Evolutionary conservation across 2,888 invertebrate species (phyloP).

Genomic region (Zele albiditarsus): DNA sequence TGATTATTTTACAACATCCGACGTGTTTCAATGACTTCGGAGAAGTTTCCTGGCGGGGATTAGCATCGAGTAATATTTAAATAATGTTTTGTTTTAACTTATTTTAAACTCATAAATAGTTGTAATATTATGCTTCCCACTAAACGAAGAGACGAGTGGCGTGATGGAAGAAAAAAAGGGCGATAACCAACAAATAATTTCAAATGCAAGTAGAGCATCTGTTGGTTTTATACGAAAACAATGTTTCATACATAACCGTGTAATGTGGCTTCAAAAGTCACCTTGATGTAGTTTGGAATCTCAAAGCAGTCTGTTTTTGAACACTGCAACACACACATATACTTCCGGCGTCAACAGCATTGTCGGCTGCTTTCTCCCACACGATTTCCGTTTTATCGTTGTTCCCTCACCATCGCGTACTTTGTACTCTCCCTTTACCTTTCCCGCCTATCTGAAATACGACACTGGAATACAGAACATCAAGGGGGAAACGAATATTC

Average conservation of each 20-base stretch:
- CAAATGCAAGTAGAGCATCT: neutral
- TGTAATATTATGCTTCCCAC: neutral
- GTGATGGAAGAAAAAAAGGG: neutral
- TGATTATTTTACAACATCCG: neutral
- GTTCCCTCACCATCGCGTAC: neutral
- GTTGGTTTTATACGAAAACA: neutral
- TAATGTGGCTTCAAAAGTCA: neutral
- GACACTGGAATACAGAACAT: constrained; percentile 2
- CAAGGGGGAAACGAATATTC: neutral
- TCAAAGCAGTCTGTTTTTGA: neutral
- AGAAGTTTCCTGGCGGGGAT: neutral
- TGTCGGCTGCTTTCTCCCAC: neutral
- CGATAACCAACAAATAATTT: neutral
- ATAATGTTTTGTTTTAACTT: neutral
- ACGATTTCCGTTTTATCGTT: neutral
- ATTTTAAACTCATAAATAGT: neutral
- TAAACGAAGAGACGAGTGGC: neutral
- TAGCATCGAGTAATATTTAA: neutral
- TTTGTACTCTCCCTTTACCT: neutral
- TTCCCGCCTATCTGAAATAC: neutral
- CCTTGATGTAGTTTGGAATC: neutral
- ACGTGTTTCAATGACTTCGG: neutral
- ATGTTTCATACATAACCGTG: no score
- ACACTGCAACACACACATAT: neutral
- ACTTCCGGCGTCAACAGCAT: neutral